These are phyloP conservation scores for Oscheius sp. DNA, from an alignment of 2,888 invertebrate species.

Conservation along the genomic window DNA sequence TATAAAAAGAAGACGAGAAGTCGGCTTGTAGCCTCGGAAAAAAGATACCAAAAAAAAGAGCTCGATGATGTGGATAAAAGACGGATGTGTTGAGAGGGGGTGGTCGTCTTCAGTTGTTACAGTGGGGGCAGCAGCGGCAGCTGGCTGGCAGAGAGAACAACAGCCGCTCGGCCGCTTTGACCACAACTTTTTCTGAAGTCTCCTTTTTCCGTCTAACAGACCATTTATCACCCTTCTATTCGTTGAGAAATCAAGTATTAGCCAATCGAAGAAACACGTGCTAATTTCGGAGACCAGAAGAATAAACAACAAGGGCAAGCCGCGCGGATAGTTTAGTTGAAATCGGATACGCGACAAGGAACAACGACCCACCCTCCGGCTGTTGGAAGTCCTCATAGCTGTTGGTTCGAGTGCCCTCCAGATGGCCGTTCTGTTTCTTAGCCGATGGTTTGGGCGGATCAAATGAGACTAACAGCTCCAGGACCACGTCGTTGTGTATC, in stretches of 20 bases:
- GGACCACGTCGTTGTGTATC: conserved; percentile 49
- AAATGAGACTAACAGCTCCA: conserved; percentile 56
- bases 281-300: conserved; percentile 25
- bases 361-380: conserved; percentile 61
- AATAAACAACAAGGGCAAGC: conserved; percentile 24
- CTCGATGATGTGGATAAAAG: no score
- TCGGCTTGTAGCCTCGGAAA: no score
- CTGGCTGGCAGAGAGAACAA: conserved; percentile 26
- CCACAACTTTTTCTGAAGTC: conserved; percentile 21
- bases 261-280: not conserved
- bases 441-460: conserved; percentile 42
- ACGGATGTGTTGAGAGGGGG: not conserved
- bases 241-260: no score
- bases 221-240: not conserved
- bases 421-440: not conserved
- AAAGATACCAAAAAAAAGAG: no score
- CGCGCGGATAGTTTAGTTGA: conserved; percentile 29
- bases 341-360: conserved; percentile 27
- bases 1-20: no score
- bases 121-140: conserved; percentile 33
- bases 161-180: conserved; percentile 21
- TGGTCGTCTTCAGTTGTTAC: conserved; percentile 33
- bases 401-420: conserved; percentile 55
- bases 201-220: not conserved
- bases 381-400: conserved; percentile 70